Percentiles rank a stretch among this genome's conserved stretches.
Evolutionary conservation across 2,888 invertebrate genomes (phyloP).

Genomic region (Escarpia spicata): DNA sequence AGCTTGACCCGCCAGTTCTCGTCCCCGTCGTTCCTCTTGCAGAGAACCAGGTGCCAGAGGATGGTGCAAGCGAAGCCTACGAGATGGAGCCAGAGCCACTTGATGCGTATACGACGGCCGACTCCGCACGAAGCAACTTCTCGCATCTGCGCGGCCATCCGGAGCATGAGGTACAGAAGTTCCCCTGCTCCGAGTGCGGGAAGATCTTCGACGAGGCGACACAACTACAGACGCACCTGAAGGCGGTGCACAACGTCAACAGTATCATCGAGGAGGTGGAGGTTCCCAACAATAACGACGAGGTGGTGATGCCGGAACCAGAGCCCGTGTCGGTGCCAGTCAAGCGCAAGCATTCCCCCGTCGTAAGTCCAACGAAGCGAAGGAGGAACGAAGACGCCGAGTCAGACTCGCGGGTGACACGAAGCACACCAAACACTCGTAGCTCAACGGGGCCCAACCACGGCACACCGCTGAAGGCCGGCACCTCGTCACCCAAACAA

Average conservation of each 20-base stretch:
- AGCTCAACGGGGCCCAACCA: background rate
- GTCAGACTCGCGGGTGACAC: background rate
- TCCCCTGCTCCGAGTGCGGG: background rate
- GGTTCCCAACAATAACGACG: background rate
- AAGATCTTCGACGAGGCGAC: background rate
- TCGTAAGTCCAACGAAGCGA: background rate
- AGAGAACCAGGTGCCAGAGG: background rate
- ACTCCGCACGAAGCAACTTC: background rate
- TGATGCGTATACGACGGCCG: background rate
- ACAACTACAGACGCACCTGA: background rate
- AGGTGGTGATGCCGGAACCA: background rate
- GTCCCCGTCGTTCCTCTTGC: background rate
- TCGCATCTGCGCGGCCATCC: background rate
- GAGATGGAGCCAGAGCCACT: background rate
- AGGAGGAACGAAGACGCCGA: background rate
- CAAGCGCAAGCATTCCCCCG: conserved; percentile 2
- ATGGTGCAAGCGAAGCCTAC: background rate
- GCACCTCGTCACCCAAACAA: background rate
- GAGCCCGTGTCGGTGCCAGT: background rate
- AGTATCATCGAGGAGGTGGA: conserved; percentile 10
- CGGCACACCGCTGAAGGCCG: background rate
- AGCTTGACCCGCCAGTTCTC: background rate
- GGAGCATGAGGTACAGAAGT: background rate
- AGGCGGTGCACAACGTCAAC: background rate
- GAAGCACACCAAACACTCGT: background rate